These are phyloP conservation scores for Penelope pileata DNA, from an alignment of 2,113 vertebrate species.

Conservation along the genomic window DNA sequence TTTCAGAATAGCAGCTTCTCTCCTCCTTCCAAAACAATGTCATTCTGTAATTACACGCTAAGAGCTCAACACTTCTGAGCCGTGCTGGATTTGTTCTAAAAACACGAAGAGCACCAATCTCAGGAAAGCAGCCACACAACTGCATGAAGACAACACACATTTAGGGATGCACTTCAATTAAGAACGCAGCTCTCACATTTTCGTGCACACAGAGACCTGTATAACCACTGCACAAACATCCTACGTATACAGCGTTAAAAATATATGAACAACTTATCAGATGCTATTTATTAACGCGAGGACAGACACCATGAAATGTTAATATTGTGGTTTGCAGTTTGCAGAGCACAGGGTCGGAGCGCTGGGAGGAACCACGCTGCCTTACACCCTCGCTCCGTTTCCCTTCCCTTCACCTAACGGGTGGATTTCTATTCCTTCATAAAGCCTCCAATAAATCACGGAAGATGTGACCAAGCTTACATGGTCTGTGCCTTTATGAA, in stretches of 20 bases:
- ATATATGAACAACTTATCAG: accelerated
- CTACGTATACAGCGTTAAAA: accelerated
- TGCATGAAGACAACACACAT: accelerated
- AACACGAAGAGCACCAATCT: not conserved
- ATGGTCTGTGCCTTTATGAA: not conserved
- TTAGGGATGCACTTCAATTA: accelerated
- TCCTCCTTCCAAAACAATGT: not conserved
- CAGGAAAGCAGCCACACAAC: not conserved
- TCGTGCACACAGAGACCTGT: accelerated
- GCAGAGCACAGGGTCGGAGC: not conserved
- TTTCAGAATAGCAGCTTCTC: not conserved
- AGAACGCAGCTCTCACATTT: not conserved
- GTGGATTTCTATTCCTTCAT: accelerated
- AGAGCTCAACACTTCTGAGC: not conserved
- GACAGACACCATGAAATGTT: accelerated
- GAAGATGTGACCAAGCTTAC: not conserved
- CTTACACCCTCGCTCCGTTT: accelerated
- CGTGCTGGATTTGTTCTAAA: not conserved
- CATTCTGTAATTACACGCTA: not conserved
- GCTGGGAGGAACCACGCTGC: accelerated
- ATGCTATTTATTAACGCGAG: not conserved
- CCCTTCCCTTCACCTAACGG: not conserved
- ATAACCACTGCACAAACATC: not conserved
- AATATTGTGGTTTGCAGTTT: not conserved
- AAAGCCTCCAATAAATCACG: accelerated